phyloP scores from a whole-genome alignment of 2,797 vertebrate genomes.

The Euphonia xanthogaster region DNA sequence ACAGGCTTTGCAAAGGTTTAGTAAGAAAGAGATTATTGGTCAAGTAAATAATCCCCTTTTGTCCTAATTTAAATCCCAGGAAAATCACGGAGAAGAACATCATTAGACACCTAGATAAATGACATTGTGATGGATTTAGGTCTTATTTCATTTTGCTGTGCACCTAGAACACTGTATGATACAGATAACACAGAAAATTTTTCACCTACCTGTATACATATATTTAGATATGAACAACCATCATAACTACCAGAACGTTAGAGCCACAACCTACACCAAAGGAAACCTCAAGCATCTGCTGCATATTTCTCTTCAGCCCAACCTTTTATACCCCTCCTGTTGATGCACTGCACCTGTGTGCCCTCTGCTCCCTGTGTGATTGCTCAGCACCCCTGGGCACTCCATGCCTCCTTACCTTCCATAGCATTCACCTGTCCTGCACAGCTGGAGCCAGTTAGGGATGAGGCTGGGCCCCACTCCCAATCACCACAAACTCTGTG shows the following conservation, averaged over 20 bases:
- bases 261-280: background rate
- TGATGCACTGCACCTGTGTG: background rate
- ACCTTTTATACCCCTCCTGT: background rate
- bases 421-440: background rate
- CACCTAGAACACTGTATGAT: background rate
- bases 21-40: background rate
- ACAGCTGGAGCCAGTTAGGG: background rate
- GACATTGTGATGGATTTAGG: background rate
- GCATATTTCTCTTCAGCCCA: background rate
- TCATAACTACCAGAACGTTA: background rate
- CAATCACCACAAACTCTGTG: background rate
- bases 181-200: background rate
- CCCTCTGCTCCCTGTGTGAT: background rate
- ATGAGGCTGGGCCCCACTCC: background rate
- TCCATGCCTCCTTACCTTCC: background rate
- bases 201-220: background rate
- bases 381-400: background rate
- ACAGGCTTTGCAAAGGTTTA: background rate
- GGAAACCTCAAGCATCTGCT: background rate
- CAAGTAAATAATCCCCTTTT: conserved; percentile 5
- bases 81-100: background rate
- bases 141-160: background rate
- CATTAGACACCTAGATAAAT: background rate
- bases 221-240: background rate
- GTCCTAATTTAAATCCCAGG: background rate